These are phyloP conservation scores for Orbicella faveolata DNA, from an alignment of 64 coral and sea anemone genomes.

Conservation along the genomic window DNA sequence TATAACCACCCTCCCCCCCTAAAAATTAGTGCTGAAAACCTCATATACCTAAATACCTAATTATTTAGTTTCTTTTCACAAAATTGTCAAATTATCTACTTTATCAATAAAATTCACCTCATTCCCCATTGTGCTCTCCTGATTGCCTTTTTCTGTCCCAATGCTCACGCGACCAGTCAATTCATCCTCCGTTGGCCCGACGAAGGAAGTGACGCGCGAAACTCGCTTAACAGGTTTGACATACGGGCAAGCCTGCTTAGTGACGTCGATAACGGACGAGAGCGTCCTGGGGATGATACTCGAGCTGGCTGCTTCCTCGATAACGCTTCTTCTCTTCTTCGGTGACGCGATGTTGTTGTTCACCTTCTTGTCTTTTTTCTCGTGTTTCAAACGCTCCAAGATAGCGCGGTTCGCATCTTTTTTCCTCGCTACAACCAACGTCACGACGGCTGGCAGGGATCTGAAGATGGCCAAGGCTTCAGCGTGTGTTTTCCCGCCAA, in stretches of 20 bases:
- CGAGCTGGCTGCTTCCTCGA: conserved; percentile 34
- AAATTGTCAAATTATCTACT: background rate
- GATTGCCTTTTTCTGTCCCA: background rate
- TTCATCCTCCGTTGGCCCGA: conserved; percentile 27
- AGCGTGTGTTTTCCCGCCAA: conserved; percentile 46
- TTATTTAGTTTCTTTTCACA: too few relatives aligned
- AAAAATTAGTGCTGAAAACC: too few relatives aligned
- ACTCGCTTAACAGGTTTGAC: conserved; percentile 31
- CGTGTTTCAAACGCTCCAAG: conserved; percentile 5
- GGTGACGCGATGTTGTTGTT: conserved; percentile 55
- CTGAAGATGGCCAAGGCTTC: conserved; percentile 45
- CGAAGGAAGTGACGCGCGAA: conserved; percentile 65
- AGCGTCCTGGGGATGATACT: conserved; percentile 38
- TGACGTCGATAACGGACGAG: conserved; percentile 50
- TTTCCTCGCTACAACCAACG: conserved; percentile 41
- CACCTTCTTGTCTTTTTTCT: conserved; percentile 25
- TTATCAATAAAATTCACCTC: background rate
- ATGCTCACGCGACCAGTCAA: background rate
- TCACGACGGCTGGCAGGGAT: conserved; percentile 62
- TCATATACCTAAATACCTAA: too few relatives aligned
- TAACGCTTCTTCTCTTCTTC: conserved; percentile 44
- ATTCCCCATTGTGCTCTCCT: background rate
- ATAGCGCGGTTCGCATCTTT: conserved; percentile 47
- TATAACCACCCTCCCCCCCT: too few relatives aligned
- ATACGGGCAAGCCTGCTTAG: background rate